Evolutionary conservation across 2,113 vertebrate genomes (phyloP).

Genomic region (Haemorhous mexicanus): DNA sequence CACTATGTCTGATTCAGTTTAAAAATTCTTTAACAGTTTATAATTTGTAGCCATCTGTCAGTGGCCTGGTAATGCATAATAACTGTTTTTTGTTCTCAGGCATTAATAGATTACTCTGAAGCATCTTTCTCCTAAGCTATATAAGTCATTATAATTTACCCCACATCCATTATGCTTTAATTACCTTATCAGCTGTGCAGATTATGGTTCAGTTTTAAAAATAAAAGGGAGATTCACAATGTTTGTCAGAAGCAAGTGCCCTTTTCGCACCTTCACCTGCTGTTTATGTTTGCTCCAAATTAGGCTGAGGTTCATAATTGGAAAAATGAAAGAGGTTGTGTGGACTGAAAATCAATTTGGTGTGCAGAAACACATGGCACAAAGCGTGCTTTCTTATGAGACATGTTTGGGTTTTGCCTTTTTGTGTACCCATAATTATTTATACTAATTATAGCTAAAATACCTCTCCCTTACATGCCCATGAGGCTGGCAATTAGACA

Average conservation of each 20-base stretch:
- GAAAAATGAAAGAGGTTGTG: not conserved
- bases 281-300: constrained; percentile 16
- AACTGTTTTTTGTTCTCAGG: not conserved
- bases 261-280: not conserved
- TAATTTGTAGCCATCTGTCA: constrained; percentile 25
- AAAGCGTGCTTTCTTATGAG: not conserved
- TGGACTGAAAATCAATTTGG: not conserved
- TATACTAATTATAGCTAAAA: not conserved
- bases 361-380: not conserved
- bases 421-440: not conserved
- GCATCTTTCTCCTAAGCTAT: not conserved
- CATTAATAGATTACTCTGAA: not conserved
- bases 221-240: not conserved
- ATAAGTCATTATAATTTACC: constrained; percentile 2
- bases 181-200: constrained; percentile 33
- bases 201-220: not conserved
- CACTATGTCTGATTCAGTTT: not conserved
- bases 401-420: not conserved
- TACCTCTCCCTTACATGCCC: not conserved
- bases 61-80: not conserved
- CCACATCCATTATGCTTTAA: constrained; percentile 13
- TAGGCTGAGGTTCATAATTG: not conserved
- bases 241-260: not conserved
- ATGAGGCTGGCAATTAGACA: not conserved
- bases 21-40: not conserved